Evolutionary conservation across 2,888 invertebrate species (phyloP).

Genomic region (Ichneumoninae sp.): DNA sequence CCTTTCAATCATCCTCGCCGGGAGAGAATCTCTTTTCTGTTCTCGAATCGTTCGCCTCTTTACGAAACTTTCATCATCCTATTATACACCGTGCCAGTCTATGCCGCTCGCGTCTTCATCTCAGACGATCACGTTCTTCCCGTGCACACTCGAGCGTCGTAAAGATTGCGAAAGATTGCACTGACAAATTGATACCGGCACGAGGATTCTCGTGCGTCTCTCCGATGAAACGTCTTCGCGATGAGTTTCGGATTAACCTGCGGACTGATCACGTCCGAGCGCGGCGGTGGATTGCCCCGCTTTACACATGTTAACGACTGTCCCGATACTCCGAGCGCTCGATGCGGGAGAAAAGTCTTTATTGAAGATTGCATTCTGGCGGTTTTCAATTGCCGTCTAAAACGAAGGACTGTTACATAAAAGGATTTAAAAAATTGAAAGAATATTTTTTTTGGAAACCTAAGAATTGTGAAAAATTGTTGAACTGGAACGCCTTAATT

Average conservation of each 20-base stretch:
- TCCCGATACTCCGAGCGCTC: background rate
- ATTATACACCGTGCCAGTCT: constrained; percentile 24
- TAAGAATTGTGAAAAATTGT: background rate
- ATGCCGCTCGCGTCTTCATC: constrained; percentile 3
- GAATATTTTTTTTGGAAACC: background rate
- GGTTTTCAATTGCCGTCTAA: background rate
- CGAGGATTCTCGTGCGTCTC: background rate
- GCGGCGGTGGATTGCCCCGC: background rate
- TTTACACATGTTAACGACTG: background rate
- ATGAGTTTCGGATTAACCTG: background rate
- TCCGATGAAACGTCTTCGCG: constrained; percentile 20
- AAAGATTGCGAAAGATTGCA: constrained; percentile 21
- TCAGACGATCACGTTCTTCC: background rate
- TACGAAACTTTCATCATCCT: constrained; percentile 34
- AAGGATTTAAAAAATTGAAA: background rate
- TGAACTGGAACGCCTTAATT: background rate
- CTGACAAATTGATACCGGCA: constrained; percentile 29
- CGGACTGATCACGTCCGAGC: background rate
- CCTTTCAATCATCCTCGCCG: constrained; percentile 67
- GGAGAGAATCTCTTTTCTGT: background rate
- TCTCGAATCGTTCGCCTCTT: background rate
- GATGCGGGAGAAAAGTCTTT: background rate
- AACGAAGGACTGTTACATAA: background rate
- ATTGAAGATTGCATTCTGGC: background rate
- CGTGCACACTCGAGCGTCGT: background rate